A percentile compares a stretch with the other conserved stretches of the same genome.
Evolutionary conservation across 2,113 vertebrate genomes (phyloP).

Genomic region (Coracopsis vasa): DNA sequence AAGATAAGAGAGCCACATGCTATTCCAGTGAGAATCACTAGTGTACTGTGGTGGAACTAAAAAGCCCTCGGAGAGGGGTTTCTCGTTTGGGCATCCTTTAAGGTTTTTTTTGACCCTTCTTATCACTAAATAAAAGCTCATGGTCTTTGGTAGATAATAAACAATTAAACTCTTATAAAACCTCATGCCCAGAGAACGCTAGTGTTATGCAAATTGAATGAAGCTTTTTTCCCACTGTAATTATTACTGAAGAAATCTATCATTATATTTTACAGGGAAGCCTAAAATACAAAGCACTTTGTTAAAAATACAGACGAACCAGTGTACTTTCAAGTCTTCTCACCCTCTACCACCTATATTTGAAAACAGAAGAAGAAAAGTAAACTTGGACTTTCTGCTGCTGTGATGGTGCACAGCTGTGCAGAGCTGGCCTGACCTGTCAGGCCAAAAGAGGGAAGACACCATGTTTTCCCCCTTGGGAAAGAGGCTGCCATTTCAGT

Average conservation of each 20-base stretch:
- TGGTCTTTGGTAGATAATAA: slow-evolving; percentile 30
- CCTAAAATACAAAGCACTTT: not conserved
- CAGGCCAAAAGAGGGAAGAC: not conserved
- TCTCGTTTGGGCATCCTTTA: not conserved
- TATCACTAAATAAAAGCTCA: slow-evolving; percentile 23
- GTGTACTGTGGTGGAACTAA: not conserved
- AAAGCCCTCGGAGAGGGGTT: not conserved
- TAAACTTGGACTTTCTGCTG: not conserved
- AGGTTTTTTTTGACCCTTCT: not conserved
- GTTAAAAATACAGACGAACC: not conserved
- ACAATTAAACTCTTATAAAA: slow-evolving; percentile 26
- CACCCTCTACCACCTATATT: not conserved
- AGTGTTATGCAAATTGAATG: slow-evolving; percentile 38
- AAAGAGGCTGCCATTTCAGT: not conserved
- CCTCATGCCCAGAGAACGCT: not conserved
- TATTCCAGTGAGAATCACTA: not conserved
- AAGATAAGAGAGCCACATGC: not conserved
- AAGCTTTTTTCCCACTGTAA: not conserved
- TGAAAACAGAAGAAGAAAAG: not conserved
- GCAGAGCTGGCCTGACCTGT: not conserved
- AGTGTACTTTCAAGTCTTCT: not conserved
- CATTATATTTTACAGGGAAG: slow-evolving; percentile 1
- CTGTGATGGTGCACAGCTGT: not conserved
- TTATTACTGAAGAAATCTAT: slow-evolving; percentile 9
- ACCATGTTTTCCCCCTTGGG: not conserved